Percentiles rank a stretch among this genome's conserved stretches.
Evolutionary conservation across 2,888 invertebrate genomes (phyloP).

Genomic region (Ectemnius continuus): DNA sequence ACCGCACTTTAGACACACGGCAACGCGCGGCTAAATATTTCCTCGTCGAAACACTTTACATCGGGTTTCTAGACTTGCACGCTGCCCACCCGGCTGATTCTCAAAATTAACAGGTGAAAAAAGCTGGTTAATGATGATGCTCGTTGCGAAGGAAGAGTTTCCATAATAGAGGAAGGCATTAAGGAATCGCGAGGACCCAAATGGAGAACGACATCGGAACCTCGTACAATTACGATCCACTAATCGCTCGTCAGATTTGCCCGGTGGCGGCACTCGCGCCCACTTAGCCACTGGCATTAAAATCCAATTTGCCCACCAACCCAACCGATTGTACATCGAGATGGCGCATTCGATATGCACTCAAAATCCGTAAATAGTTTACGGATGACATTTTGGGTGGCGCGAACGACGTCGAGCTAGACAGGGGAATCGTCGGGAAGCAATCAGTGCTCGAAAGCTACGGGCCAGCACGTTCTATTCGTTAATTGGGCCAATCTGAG

Average conservation of each 20-base stretch:
- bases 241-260: background rate
- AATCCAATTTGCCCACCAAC: conserved; percentile 21
- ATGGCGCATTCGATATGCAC: background rate
- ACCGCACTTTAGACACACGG: background rate
- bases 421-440: conserved; percentile 32
- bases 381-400: background rate
- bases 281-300: conserved; percentile 21
- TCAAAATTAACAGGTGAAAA: background rate
- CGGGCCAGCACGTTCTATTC: conserved; percentile 61
- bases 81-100: background rate
- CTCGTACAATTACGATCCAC: background rate
- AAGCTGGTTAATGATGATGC: background rate
- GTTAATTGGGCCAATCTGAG: conserved; percentile 67
- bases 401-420: background rate
- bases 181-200: background rate
- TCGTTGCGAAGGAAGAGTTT: background rate
- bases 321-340: conserved; percentile 3
- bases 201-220: background rate
- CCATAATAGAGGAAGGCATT: background rate
- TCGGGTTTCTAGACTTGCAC: background rate
- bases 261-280: no score
- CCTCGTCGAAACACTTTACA: background rate
- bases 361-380: background rate
- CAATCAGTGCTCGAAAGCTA: conserved; percentile 62
- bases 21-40: conserved; percentile 16